A percentile compares a stretch with the other conserved stretches of the same genome.
These are phyloP conservation scores for Stylophora pistillata DNA, from an alignment of 64 coral and sea anemone genomes.

Conservation along the genomic window DNA sequence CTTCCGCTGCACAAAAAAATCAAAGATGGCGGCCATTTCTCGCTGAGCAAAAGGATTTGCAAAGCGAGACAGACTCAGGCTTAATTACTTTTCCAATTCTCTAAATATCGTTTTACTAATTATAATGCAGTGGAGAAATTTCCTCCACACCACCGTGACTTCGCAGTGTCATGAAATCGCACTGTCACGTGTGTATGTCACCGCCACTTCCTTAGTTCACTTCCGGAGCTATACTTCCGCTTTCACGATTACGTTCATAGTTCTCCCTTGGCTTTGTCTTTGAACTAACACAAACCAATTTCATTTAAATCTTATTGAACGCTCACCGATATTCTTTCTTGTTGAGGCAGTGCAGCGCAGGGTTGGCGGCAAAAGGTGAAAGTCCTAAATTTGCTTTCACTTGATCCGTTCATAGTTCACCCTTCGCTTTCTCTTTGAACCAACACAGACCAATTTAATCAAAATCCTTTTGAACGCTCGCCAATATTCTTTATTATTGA, in stretches of 20 bases:
- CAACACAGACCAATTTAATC: background rate
- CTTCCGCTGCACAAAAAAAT: too few relatives aligned
- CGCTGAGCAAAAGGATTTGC: too few relatives aligned
- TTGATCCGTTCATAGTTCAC: slow-evolving; percentile 45
- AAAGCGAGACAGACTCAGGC: too few relatives aligned
- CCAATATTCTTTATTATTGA: slow-evolving; percentile 78
- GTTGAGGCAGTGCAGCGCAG: slow-evolving; percentile 76
- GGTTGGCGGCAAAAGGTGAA: slow-evolving; percentile 64
- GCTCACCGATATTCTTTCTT: slow-evolving; percentile 76
- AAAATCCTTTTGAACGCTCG: slow-evolving; percentile 71
- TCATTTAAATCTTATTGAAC: slow-evolving; percentile 59
- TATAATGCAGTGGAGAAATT: background rate
- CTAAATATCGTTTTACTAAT: too few relatives aligned
- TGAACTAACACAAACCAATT: background rate
- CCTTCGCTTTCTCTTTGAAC: background rate
- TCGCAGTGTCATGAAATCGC: too few relatives aligned
- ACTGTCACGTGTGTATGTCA: too few relatives aligned
- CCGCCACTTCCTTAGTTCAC: background rate
- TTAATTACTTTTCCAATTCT: too few relatives aligned
- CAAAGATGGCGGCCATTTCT: too few relatives aligned
- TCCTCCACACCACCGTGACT: background rate
- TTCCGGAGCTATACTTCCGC: background rate
- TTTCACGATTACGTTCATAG: slow-evolving; percentile 49
- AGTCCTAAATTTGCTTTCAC: slow-evolving; percentile 57
- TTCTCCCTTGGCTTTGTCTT: background rate